These are phyloP conservation scores for Coptotermes formosanus DNA, from an alignment of 1,140 invertebrate species.

Conservation along the genomic window DNA sequence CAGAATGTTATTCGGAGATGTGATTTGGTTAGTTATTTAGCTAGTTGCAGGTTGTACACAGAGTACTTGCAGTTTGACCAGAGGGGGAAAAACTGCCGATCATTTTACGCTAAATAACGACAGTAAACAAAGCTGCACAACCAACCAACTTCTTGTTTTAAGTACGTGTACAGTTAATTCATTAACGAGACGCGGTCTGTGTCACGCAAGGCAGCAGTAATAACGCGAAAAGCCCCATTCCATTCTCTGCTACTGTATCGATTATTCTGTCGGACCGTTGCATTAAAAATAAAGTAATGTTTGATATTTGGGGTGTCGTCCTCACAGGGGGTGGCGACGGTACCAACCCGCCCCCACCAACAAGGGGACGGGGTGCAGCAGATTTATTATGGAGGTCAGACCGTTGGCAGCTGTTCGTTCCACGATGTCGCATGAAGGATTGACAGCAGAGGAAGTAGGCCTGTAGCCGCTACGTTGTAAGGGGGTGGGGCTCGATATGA, in stretches of 20 bases:
- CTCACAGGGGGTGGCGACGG: background rate
- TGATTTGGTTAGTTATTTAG: too few relatives aligned
- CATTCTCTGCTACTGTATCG: background rate
- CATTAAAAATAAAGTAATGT: constrained; percentile 3
- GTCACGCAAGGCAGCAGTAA: background rate
- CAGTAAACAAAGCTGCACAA: too few relatives aligned
- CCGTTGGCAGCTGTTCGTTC: background rate
- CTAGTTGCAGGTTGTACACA: too few relatives aligned
- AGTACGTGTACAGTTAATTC: too few relatives aligned
- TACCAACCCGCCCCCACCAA: background rate
- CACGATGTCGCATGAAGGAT: background rate
- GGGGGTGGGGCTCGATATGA: too few relatives aligned
- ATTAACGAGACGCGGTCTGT: background rate
- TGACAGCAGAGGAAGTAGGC: background rate
- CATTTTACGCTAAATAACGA: too few relatives aligned
- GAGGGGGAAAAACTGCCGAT: too few relatives aligned
- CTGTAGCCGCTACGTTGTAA: too few relatives aligned
- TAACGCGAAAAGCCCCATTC: background rate
- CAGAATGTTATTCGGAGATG: too few relatives aligned
- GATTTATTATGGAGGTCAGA: background rate
- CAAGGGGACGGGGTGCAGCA: background rate
- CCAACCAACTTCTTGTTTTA: too few relatives aligned
- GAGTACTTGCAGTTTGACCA: too few relatives aligned
- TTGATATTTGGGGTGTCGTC: background rate
- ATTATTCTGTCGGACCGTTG: background rate